Percentiles rank a stretch among this genome's conserved stretches.
Evolutionary conservation across 2,888 invertebrate species (phyloP).

Genomic region (Drosophila imparisetae): DNA sequence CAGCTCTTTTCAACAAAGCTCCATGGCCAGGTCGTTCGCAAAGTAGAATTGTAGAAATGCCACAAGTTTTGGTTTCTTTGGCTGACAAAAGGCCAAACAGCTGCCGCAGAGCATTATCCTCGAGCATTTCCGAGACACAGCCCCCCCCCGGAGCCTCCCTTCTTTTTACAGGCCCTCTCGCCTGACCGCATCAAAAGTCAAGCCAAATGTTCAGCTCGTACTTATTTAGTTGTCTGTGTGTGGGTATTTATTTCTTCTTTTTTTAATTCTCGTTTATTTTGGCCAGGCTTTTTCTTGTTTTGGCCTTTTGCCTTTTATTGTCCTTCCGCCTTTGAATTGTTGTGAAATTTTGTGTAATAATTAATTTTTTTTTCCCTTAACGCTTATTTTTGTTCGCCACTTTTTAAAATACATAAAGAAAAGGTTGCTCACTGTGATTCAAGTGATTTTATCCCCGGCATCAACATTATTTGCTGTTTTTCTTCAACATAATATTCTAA

Average conservation of each 20-base stretch:
- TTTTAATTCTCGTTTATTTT: constrained; percentile 54
- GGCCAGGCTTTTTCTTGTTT: constrained; percentile 39
- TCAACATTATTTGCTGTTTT: constrained; percentile 32
- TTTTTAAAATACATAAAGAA: constrained; percentile 19
- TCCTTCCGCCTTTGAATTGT: constrained; percentile 71
- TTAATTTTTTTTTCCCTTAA: constrained; percentile 66
- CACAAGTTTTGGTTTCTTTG: constrained; percentile 46
- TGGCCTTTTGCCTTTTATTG: constrained; percentile 65
- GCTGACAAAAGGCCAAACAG: constrained; percentile 73
- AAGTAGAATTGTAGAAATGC: constrained; percentile 29
- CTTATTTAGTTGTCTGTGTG: constrained; percentile 39
- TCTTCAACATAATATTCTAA: constrained; percentile 66
- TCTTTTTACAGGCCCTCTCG: constrained; percentile 15
- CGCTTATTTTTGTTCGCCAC: constrained; percentile 36
- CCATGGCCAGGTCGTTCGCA: background rate
- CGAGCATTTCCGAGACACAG: constrained; percentile 1
- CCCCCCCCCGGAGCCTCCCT: background rate
- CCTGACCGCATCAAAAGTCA: constrained; percentile 74
- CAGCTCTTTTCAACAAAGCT: constrained; percentile 24
- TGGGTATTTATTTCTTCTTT: background rate
- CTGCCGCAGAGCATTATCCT: constrained; percentile 29
- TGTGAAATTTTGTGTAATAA: constrained; percentile 75
- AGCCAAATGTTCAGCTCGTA: constrained; percentile 57
- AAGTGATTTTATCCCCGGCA: constrained; percentile 67
- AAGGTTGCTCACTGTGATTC: constrained; percentile 45